Evolutionary conservation across 2,113 vertebrate species (phyloP).

Genomic region (Pterophyllum scalare): DNA sequence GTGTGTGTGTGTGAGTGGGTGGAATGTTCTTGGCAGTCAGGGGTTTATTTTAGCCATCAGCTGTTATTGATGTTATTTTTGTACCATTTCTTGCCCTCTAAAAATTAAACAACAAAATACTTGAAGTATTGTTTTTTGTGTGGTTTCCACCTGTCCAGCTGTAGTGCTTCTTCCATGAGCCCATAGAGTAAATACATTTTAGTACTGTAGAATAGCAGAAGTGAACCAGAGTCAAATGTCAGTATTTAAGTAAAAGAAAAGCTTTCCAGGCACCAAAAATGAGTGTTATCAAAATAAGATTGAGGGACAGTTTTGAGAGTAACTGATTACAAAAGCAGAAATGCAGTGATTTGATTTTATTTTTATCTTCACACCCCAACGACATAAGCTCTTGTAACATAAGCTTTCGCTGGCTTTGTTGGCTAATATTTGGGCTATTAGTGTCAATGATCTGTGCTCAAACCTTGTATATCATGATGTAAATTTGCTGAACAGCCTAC

Average conservation of each 20-base stretch:
- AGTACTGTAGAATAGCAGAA: background rate
- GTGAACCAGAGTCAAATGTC: background rate
- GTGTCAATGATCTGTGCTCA: conserved; percentile 1
- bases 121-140: background rate
- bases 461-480: background rate
- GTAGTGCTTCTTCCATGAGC: background rate
- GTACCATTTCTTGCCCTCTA: background rate
- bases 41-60: background rate
- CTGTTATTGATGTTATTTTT: background rate
- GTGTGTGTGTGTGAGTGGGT: too few relatives aligned
- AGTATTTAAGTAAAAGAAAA: conserved; percentile 2
- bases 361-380: background rate
- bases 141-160: background rate
- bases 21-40: background rate
- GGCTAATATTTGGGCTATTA: background rate
- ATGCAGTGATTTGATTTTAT: background rate
- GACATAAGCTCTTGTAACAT: background rate
- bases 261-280: background rate
- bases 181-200: background rate
- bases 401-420: background rate
- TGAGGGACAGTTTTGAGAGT: too few relatives aligned
- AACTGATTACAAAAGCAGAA: background rate
- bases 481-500: conserved; percentile 21
- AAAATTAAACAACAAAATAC: background rate
- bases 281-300: too few relatives aligned